Conservation (phyloP, 53 echinoderm and acorn worm species). For the Arbacia lixula region DNA sequence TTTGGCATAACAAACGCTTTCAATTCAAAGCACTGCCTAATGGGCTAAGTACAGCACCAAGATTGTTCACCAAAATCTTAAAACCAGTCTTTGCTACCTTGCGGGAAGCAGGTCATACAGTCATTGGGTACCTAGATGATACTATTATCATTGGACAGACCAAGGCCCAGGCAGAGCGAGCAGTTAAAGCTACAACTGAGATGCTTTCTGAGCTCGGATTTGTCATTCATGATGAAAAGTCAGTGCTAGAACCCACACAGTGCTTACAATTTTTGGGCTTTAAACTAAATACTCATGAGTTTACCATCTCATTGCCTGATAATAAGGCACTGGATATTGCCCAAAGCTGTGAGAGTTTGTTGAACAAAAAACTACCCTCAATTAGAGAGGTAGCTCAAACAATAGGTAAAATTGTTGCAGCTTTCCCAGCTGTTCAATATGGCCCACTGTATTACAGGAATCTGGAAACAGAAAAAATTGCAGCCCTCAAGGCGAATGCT, state of each 20-base stretch:
- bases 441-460: no score
- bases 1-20: conserved; percentile 53
- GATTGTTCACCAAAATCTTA: conserved; percentile 66
- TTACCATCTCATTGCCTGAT: no score
- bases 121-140: conserved; percentile 54
- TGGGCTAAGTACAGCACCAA: conserved; percentile 65
- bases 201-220: conserved; percentile 48
- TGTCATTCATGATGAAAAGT: conserved; percentile 55
- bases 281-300: conserved; percentile 38
- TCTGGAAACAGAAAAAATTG: no score
- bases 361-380: no score
- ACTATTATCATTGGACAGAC: conserved; percentile 46
- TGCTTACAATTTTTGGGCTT: conserved; percentile 61
- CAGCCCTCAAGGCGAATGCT: no score
- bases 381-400: no score
- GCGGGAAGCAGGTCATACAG: conserved; percentile 27
- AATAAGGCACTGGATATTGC: no score
- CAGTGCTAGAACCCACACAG: not conserved
- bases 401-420: no score
- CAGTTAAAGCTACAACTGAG: conserved; percentile 22
- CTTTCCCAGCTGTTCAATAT: no score
- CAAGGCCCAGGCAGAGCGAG: not conserved
- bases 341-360: no score
- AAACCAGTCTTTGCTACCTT: conserved; percentile 40
- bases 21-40: conserved; percentile 60